phyloP scores from a whole-genome alignment of 2,113 vertebrate species.

The Callionymus lyra region DNA sequence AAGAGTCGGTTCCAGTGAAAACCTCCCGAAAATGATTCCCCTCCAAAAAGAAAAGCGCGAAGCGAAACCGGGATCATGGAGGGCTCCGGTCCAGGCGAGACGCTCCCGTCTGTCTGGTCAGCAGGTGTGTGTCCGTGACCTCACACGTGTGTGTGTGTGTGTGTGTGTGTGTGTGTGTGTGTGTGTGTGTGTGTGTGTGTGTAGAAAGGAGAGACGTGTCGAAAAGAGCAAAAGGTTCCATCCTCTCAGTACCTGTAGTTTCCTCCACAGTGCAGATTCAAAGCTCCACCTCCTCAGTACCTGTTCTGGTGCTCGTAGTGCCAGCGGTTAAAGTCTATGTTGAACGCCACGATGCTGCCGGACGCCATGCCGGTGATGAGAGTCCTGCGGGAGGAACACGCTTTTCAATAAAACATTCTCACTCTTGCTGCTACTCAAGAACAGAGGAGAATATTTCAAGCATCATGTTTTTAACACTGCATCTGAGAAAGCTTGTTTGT shows the following conservation, averaged over 20 bases:
- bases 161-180: background rate
- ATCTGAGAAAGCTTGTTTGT: too few species aligned
- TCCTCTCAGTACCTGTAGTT: slow-evolving; percentile 36
- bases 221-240: slow-evolving; percentile 22
- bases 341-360: slow-evolving; percentile 98
- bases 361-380: slow-evolving; percentile 99
- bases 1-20: slow-evolving; percentile 10
- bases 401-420: too few species aligned
- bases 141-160: slow-evolving; percentile 36
- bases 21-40: slow-evolving; percentile 18
- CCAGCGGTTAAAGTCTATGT: slow-evolving; percentile 99
- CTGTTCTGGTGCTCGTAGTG: slow-evolving; percentile 99
- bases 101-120: slow-evolving; percentile 24
- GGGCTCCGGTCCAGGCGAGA: background rate
- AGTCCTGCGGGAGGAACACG: slow-evolving; percentile 72
- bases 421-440: too few species aligned
- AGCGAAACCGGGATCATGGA: slow-evolving; percentile 22
- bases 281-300: slow-evolving; percentile 77
- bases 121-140: slow-evolving; percentile 47
- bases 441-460: too few species aligned
- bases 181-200: background rate
- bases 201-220: background rate
- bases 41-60: slow-evolving; percentile 33
- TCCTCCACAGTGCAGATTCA: slow-evolving; percentile 27
- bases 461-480: too few species aligned